A percentile compares a stretch with the other conserved stretches of the same genome.
Conservation (phyloP, 2,113 vertebrate genomes). For the Tragelaphus imberbis region DNA sequence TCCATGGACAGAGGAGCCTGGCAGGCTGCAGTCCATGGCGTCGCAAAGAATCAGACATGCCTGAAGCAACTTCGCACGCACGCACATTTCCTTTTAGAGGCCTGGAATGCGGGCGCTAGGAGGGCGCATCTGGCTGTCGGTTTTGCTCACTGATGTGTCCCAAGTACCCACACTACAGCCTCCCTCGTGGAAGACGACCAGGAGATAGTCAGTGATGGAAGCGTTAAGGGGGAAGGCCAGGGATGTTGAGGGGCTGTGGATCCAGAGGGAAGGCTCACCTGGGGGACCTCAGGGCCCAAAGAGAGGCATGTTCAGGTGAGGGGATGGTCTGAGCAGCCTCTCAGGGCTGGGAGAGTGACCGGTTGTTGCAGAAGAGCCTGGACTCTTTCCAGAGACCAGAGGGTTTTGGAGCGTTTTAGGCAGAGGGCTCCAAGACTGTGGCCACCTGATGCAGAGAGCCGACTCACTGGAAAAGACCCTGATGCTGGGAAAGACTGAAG, state of each 20-base stretch:
- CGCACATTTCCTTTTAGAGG: background rate
- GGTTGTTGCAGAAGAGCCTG: background rate
- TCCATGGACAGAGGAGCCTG: background rate
- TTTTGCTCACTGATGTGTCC: background rate
- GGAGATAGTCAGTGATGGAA: background rate
- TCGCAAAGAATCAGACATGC: background rate
- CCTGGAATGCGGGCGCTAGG: too few relatives aligned
- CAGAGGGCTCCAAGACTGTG: background rate
- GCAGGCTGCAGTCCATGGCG: background rate
- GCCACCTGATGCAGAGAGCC: background rate
- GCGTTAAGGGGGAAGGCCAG: background rate
- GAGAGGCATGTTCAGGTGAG: background rate
- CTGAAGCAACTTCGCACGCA: background rate
- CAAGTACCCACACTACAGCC: background rate
- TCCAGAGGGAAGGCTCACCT: background rate
- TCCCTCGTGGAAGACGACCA: background rate
- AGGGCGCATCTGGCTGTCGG: background rate
- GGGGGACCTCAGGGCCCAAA: background rate
- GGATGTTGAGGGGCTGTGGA: background rate
- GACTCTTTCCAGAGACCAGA: background rate
- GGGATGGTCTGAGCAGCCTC: background rate
- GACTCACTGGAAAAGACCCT: background rate
- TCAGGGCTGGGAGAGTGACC: background rate
- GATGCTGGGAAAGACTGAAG: background rate
- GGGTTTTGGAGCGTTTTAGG: background rate